Evolutionary conservation across 2,113 vertebrate species (phyloP), one percentile per base, ranked within the genome.

Genomic region (Corythornis vintsioides): DNA sequence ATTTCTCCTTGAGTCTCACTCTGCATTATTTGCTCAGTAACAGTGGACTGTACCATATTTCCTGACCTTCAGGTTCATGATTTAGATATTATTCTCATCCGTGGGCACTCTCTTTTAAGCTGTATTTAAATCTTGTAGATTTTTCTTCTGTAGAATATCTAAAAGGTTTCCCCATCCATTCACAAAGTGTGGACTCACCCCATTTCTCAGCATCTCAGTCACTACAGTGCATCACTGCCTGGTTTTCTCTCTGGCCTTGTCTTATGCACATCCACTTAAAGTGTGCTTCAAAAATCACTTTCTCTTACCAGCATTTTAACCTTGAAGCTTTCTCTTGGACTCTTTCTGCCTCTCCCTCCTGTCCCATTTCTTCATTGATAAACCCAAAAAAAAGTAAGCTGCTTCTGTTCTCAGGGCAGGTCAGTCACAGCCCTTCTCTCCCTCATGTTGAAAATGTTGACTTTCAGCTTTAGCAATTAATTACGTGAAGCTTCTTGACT

Each of bases 1-100:
- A 94, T 90, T 95, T 87, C 74, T 89, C 87, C 63, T 77, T 10
- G 29, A 95, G 84, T 84, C 66, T 93, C 81, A 63, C 57, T 93
- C 66, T 59, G 2, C 45, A 90, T 65, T 94, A 89, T 72, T 79
- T 75, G 48, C 74, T 87, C 84, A 91, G 59, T 85, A 92, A 75
- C 2, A 2, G 70, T 33, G 42, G 63, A 93, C 35, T 6, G 2
- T 84, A 84, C 65, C 73, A 66, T 90, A 47, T 90, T 83, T 85
- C 75, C 78, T 43, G 33, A 89, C 79, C 64, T 93, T 93, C 86
- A 90, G 43, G 60, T 81, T 90, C 53, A 74, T 74, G 53, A 93
- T 86, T 91, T 91, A 93, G 80, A 33, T 64, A 92, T 63, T 25
- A 66, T 74, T 86, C 86, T 63, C 28, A 45, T 59, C 64, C 74